Conservation (phyloP, 2,113 vertebrate genomes). For the Cyphomyrus discorhynchus region DNA sequence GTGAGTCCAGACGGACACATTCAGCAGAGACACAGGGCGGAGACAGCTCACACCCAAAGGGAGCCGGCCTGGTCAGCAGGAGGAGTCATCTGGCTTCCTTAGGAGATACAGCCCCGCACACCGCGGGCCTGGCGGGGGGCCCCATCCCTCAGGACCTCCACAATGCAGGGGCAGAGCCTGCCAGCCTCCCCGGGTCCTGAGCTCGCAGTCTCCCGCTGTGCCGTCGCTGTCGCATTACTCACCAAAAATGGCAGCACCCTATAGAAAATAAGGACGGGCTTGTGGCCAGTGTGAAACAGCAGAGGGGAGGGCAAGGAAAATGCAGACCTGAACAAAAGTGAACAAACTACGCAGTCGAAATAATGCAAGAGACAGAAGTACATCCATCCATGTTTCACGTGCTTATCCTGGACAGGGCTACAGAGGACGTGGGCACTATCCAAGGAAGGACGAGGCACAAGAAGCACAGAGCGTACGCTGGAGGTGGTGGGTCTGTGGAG, state of each 20-base stretch:
- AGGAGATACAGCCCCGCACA: not conserved
- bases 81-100: conserved; percentile 5
- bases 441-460: not conserved
- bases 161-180: not conserved
- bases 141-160: not conserved
- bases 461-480: not conserved
- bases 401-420: not conserved
- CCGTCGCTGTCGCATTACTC: not conserved
- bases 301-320: not conserved
- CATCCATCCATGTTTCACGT: not conserved
- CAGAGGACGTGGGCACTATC: not conserved
- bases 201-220: not conserved
- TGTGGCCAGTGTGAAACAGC: not conserved
- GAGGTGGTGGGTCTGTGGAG: not conserved
- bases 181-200: not conserved
- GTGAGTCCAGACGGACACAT: conserved; percentile 45
- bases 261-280: not conserved
- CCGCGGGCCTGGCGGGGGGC: not conserved
- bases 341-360: not conserved
- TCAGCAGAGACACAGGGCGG: conserved; percentile 41
- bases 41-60: conserved; percentile 45
- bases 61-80: conserved; percentile 19
- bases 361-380: not conserved
- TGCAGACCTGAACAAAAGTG: not conserved
- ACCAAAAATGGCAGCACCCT: not conserved